Conservation (phyloP, 2,113 vertebrate genomes). For the Hepsetus odoe region DNA sequence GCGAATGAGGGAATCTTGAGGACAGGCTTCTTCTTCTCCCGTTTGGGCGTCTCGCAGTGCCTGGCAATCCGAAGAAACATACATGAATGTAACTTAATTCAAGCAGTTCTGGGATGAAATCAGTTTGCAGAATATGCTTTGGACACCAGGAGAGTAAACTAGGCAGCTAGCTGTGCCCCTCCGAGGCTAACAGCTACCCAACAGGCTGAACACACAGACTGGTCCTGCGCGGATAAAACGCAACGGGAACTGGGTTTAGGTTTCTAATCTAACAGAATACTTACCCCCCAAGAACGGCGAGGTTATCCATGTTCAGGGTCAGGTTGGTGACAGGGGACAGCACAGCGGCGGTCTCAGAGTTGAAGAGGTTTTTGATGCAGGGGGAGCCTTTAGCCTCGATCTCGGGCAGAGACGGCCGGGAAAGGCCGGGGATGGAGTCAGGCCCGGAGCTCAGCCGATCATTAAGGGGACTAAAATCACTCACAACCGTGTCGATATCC, state of each 20-base stretch:
- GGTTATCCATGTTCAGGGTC: slow-evolving; percentile 81
- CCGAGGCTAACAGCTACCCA: background rate
- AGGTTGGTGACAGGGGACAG: slow-evolving; percentile 85
- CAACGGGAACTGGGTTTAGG: background rate
- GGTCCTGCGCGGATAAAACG: background rate
- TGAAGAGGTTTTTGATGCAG: slow-evolving; percentile 72
- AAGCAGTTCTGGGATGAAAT: too few species aligned
- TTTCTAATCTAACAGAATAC: background rate
- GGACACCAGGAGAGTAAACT: background rate
- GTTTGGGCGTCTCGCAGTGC: slow-evolving; percentile 82
- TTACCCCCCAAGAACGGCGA: slow-evolving; percentile 84
- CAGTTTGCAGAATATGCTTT: background rate
- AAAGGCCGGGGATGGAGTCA: slow-evolving; percentile 60
- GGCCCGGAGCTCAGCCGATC: slow-evolving; percentile 55
- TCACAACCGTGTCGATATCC: slow-evolving; percentile 56
- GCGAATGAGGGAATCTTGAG: slow-evolving; percentile 77
- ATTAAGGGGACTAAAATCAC: slow-evolving; percentile 57
- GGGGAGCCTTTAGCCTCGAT: slow-evolving; percentile 58
- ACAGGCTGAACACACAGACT: background rate
- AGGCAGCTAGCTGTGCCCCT: too few species aligned
- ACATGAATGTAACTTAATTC: too few species aligned
- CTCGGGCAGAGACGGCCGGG: slow-evolving; percentile 55
- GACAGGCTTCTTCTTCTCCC: slow-evolving; percentile 66
- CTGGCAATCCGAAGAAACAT: slow-evolving; percentile 51
- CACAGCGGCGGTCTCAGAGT: slow-evolving; percentile 68